phyloP scores from a whole-genome alignment of 2,797 vertebrate species.

The Rhynchotus rufescens region DNA sequence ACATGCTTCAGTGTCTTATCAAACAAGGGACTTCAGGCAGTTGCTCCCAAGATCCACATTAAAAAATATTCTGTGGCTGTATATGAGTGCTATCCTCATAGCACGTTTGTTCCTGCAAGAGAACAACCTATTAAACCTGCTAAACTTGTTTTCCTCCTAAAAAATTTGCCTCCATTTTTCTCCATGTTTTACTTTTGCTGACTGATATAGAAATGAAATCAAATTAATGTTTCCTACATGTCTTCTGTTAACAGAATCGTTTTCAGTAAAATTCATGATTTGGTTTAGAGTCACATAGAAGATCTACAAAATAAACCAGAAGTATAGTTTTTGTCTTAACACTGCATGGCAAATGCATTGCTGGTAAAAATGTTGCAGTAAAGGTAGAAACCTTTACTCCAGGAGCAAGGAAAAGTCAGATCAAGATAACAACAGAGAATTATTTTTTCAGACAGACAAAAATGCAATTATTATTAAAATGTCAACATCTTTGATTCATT shows the following conservation, averaged over 20 bases:
- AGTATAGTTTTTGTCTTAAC: not conserved
- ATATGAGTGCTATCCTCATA: not conserved
- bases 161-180: not conserved
- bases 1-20: not conserved
- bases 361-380: not conserved
- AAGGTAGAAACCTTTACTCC: not conserved
- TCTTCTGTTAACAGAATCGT: not conserved
- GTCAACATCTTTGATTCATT: not conserved
- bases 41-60: not conserved
- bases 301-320: not conserved
- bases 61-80: not conserved
- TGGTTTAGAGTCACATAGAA: not conserved
- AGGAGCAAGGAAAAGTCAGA: not conserved
- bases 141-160: not conserved
- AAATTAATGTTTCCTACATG: not conserved
- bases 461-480: not conserved
- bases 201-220: not conserved
- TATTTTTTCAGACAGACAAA: not conserved
- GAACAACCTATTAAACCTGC: not conserved
- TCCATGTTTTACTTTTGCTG: not conserved
- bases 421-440: fast-evolving
- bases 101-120: not conserved
- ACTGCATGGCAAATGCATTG: not conserved
- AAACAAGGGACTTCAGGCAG: not conserved
- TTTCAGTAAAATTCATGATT: not conserved